Base-by-base conservation (phyloP, 2,888 invertebrate genomes). In the Oegoconia quadripuncta region DNA sequence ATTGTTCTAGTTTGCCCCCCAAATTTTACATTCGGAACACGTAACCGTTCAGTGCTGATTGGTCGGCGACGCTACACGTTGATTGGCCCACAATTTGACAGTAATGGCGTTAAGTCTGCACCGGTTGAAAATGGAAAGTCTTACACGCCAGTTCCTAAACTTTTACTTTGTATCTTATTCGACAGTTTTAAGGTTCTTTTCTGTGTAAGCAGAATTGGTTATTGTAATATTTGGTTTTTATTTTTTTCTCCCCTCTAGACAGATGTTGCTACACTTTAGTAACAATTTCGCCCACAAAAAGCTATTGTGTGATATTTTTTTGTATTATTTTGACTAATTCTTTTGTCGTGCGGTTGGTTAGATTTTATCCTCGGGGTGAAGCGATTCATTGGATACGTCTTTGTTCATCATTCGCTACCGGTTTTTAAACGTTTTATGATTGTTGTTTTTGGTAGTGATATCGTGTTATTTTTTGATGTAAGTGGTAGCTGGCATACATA, bases 211-310 rank as follows among this genome's bases (percentile, higher is more conserved):
- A 1, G 2, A 23, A 34, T 46, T 30, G 17, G 6, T 18, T 41
- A 23, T 26, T 47, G 15, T 1, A 12, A 23, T 20, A 22, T 30
- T 39, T 32, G 9, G 22, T 13, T 37, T 34, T 52, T 48, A 37
- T 22, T 30, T 23, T 23, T 26, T 20, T 26, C 56, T 75, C 80
- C 82, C 82, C 81, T 76, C 59, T 69, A 74, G 78, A 74, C 86
- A 87, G 86, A 87, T 87, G 86, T 84, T 86, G 83, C 84, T 74
- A 84, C 84, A 84, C 74, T 83, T 80, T 84, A 75, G 80, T 78
- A 82, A 83, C 84, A 84, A 83, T 79, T 84, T 86, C 82, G 75
- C 82, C 82, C 77, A 83, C 82, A 75, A 60, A 72, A 76, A 68
- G 76, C 73, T 67, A 84, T 86, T 84, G 83, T 86, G 71, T 67